Conservation (phyloP, 1,140 invertebrate genomes). For the Coenobita brevimanus region DNA sequence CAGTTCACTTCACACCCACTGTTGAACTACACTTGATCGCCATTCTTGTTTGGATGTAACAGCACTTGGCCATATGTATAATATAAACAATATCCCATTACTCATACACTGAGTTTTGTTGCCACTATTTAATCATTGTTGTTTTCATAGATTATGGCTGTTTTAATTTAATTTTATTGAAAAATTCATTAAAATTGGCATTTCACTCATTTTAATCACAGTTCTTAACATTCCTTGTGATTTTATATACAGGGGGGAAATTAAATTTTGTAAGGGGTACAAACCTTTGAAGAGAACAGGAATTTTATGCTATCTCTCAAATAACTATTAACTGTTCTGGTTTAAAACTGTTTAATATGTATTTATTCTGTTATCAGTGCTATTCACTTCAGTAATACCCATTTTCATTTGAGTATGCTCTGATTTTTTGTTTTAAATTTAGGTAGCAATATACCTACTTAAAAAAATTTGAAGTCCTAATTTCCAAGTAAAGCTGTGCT, state of each 20-base stretch:
- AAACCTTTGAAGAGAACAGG: not conserved
- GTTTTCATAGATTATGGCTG: slow-evolving; percentile 11
- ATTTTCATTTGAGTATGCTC: slow-evolving; percentile 10
- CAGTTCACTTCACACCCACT: not conserved
- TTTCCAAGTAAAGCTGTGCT: slow-evolving; percentile 46
- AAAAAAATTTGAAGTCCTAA: slow-evolving; percentile 28
- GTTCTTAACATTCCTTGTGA: not conserved
- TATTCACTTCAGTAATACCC: no score
- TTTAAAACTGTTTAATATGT: no score
- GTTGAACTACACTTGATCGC: not conserved
- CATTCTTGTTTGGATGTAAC: slow-evolving; percentile 32
- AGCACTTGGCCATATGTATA: not conserved
- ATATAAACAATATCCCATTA: no score
- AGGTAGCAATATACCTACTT: slow-evolving; percentile 31
- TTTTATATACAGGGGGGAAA: not conserved
- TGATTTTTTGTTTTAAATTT: slow-evolving; percentile 40
- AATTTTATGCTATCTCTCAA: slow-evolving; percentile 28
- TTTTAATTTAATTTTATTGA: slow-evolving; percentile 18
- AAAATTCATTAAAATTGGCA: not conserved
- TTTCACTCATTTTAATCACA: not conserved
- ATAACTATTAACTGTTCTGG: not conserved
- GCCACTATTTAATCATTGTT: slow-evolving; percentile 12
- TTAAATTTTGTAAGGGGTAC: slow-evolving; percentile 25
- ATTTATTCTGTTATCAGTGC: no score
- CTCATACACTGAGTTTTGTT: no score